Conservation (phyloP, 2,797 vertebrate species). For the Danio aesculapii region DNA sequence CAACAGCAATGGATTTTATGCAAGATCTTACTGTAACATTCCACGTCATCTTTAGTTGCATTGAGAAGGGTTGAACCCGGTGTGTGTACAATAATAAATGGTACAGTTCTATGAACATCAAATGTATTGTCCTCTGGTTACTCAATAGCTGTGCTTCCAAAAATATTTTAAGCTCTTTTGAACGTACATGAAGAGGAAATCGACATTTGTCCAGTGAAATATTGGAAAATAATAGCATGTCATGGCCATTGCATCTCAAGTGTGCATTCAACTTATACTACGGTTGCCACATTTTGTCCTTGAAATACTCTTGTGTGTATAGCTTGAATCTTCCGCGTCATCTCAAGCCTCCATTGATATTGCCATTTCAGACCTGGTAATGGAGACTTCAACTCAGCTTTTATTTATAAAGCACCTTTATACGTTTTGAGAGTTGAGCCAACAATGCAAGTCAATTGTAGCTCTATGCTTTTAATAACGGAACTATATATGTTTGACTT, state of each 20-base stretch:
- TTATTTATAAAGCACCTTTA: neutral
- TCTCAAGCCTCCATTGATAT: neutral
- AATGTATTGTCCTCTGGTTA: conserved; percentile 26
- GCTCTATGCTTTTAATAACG: too few relatives aligned
- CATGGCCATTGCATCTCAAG: too few relatives aligned
- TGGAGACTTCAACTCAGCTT: neutral
- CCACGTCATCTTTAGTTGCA: conserved; percentile 94
- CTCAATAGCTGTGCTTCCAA: neutral
- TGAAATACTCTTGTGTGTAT: neutral
- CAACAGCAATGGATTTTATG: conserved; percentile 94
- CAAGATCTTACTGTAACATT: conserved; percentile 98
- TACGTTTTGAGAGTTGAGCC: neutral
- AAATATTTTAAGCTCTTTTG: neutral
- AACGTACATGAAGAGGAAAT: too few relatives aligned
- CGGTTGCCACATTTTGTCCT: neutral
- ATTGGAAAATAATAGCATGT: too few relatives aligned
- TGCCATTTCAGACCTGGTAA: neutral
- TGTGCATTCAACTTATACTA: neutral
- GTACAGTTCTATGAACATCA: conserved; percentile 91
- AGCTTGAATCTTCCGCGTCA: neutral
- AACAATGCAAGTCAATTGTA: too few relatives aligned
- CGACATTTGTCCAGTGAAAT: too few relatives aligned
- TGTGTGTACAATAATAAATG: conserved; percentile 99
- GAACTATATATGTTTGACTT: too few relatives aligned
- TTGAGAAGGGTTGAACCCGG: conserved; percentile 90